Conservation (phyloP, 2,888 invertebrate species). For the Trissonchulus sp. region DNA sequence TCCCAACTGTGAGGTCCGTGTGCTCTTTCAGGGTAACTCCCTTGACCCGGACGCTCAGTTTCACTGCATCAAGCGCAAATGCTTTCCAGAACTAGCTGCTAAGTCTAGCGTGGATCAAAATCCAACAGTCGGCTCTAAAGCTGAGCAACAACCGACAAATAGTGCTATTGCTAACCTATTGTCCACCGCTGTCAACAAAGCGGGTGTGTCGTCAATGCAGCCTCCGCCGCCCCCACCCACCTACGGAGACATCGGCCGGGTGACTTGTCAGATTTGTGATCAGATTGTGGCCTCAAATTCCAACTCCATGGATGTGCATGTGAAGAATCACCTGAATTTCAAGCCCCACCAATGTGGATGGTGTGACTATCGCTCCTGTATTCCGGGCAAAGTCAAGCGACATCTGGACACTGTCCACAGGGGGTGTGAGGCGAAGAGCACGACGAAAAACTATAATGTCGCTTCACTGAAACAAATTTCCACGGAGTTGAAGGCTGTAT, state of each 20-base stretch:
- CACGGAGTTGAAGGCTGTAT: constrained; percentile 19
- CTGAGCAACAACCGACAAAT: not conserved
- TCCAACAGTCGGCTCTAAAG: not conserved
- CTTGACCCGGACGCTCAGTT: constrained; percentile 19
- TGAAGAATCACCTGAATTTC: constrained; percentile 33
- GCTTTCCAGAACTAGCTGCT: constrained; percentile 25
- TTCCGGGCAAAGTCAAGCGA: constrained; percentile 32
- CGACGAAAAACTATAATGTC: constrained; percentile 1
- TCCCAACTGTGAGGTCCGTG: not conserved
- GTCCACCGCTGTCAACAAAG: too few relatives aligned
- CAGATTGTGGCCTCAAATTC: constrained; percentile 27
- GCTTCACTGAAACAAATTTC: constrained; percentile 3
- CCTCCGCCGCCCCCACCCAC: not conserved
- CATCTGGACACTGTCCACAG: constrained; percentile 32
- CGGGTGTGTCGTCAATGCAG: not conserved
- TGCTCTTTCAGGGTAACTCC: not conserved
- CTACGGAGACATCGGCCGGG: not conserved
- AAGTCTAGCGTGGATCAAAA: not conserved
- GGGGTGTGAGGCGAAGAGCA: not conserved
- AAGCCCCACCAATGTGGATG: constrained; percentile 32
- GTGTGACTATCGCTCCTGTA: constrained; percentile 29
- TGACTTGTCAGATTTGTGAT: constrained; percentile 28
- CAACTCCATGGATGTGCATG: constrained; percentile 32
- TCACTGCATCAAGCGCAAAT: not conserved
- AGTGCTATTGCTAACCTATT: not conserved